Evolutionary conservation across 2,888 invertebrate genomes (phyloP).

Genomic region (Dasypogon diadema): DNA sequence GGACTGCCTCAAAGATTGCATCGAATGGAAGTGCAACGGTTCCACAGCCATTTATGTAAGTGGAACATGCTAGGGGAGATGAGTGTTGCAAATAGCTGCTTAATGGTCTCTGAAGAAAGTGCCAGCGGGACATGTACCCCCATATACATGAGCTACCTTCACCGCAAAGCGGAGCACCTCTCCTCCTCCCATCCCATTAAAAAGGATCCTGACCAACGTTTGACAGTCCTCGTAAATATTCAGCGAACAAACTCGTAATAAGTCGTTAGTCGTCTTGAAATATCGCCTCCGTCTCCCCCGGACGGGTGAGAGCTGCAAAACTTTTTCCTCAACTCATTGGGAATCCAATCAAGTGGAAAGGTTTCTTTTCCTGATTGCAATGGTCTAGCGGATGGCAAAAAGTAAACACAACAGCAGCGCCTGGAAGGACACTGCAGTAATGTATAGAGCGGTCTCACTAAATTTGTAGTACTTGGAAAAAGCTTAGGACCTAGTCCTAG

Average conservation of each 20-base stretch:
- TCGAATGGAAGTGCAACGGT: slow-evolving; percentile 39
- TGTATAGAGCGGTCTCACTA: not conserved
- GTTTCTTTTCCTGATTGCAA: slow-evolving; percentile 45
- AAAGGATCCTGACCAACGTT: slow-evolving; percentile 11
- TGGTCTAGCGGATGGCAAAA: slow-evolving; percentile 9
- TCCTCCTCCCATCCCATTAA: not conserved
- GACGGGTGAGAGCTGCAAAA: not conserved
- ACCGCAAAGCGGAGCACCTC: not conserved
- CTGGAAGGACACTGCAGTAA: slow-evolving; percentile 32
- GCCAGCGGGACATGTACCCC: not conserved
- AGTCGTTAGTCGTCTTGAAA: slow-evolving; percentile 45
- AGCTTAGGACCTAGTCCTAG: slow-evolving; percentile 49
- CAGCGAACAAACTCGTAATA: slow-evolving; percentile 34
- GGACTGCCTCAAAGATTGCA: slow-evolving; percentile 48
- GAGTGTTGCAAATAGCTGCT: slow-evolving; percentile 30
- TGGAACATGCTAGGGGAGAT: slow-evolving; percentile 43
- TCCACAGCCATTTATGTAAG: slow-evolving; percentile 45
- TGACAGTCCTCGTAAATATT: slow-evolving; percentile 47
- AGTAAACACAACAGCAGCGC: slow-evolving; percentile 28
- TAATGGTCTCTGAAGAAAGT: slow-evolving; percentile 36
- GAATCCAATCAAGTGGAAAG: slow-evolving; percentile 48
- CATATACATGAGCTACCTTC: not conserved
- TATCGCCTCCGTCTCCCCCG: slow-evolving; percentile 14
- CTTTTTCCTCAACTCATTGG: slow-evolving; percentile 42
- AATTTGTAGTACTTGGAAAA: not conserved